Base-by-base conservation (phyloP, 2,888 invertebrate genomes). In the Tetropium fuscum region DNA sequence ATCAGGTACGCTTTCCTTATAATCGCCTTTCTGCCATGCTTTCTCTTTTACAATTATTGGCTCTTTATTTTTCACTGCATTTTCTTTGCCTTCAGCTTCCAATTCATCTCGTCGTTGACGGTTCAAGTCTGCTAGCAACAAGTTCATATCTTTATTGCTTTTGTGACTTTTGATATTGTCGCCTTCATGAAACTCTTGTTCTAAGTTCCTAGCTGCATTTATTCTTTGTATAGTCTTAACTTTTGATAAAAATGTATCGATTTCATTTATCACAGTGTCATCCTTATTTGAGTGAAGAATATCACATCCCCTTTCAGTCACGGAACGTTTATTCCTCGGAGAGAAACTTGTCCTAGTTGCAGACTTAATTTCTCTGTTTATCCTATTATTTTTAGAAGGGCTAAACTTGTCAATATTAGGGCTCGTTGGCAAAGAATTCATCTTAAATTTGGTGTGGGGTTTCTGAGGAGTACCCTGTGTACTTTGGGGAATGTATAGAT, bases 381-480 rank as follows among this genome's bases (percentile, higher is more conserved):
- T 20, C 44, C 56, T 49, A 38, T 47, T 40, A n/a, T 16, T 48
- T 44, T 53, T 73, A 34, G 53, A 34, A 25, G 71, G 48, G 53
- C 58, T 64, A 47, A 59, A 64, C 45, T 63, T 68, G 20, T 72
- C 69, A 6, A 70, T 53, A 54, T 66, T 74, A 3, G 80, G 79
- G 22, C 77, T 78, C 36, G 74, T 70, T 8, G 80, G 80, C 53
- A 80, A 64, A 5, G 81, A 79, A 64, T 69, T 74, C 40, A 79
- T 27, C 59, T 69, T 75, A 51, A 75, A 71, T 66, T 73, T 76
- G 16, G 71, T 67, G 15, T 67, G 69, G 16, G 77, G 77, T 66
- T 82, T 82, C 59, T 79, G 79, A 3, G 82, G 82, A 5, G 81
- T 81, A 60, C 77, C 81, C 49, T 79, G 78, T 6, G 75, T 71